These are phyloP conservation scores for Metacarcinus magister DNA, from an alignment of 2,888 invertebrate species.

Conservation along the genomic window DNA sequence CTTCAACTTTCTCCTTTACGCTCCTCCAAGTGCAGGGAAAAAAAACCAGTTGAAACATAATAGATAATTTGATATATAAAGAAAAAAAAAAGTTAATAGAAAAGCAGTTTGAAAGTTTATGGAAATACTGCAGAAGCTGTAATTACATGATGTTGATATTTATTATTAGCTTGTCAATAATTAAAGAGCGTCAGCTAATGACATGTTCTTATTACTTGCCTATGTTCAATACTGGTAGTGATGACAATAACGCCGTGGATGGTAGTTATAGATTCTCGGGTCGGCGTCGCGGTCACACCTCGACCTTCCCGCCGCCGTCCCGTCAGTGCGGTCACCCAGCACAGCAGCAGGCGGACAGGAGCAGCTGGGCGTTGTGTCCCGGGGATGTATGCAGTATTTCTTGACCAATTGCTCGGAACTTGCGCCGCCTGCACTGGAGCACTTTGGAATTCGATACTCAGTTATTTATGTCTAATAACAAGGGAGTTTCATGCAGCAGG, in stretches of 20 bases:
- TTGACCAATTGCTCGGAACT: constrained; percentile 45
- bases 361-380: constrained; percentile 41
- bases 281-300: background rate
- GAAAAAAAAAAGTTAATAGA: background rate
- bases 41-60: constrained; percentile 16
- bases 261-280: background rate
- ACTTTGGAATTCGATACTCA: constrained; percentile 48
- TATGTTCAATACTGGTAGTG: background rate
- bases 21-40: background rate
- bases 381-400: constrained; percentile 48
- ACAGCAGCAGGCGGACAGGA: constrained; percentile 28
- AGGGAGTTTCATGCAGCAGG: constrained; percentile 48
- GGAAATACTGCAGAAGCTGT: background rate
- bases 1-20: constrained; percentile 23
- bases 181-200: background rate
- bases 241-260: background rate
- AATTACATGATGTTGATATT: background rate
- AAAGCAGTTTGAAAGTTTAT: background rate
- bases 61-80: background rate
- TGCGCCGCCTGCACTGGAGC: constrained; percentile 41
- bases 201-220: background rate
- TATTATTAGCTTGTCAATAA: background rate
- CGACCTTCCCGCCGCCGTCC: background rate
- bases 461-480: constrained; percentile 48
- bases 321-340: constrained; percentile 29